These are phyloP conservation scores for Psittacula cyanocephala DNA, from an alignment of 2,113 vertebrate species.

Conservation along the genomic window DNA sequence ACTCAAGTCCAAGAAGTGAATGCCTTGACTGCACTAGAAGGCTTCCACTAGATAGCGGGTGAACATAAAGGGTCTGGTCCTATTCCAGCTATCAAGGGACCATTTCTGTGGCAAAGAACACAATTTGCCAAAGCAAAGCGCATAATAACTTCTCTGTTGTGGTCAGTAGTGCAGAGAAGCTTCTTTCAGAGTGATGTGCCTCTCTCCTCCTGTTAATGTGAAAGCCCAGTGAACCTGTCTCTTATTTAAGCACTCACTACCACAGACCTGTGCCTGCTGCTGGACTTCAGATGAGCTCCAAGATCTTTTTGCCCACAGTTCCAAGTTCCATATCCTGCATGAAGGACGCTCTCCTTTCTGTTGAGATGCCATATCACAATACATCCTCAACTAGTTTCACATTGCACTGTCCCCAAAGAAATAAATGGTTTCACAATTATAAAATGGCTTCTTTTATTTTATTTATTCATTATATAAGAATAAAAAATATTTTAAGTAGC, in stretches of 20 bases:
- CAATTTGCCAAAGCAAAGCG: not conserved
- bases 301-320: not conserved
- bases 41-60: not conserved
- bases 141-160: not conserved
- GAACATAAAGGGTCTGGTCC: not conserved
- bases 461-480: not conserved
- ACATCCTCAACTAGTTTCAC: not conserved
- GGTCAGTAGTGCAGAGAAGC: not conserved
- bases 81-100: not conserved
- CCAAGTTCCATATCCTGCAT: not conserved
- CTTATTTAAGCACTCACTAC: not conserved
- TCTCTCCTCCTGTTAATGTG: not conserved
- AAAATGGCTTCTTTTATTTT: not conserved
- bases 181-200: not conserved
- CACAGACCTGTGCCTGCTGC: not conserved
- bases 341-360: not conserved
- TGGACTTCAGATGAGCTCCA: not conserved
- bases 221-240: not conserved
- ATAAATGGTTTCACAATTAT: not conserved
- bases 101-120: not conserved
- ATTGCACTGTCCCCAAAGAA: not conserved
- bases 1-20: not conserved
- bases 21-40: not conserved
- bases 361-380: not conserved
- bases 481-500: not conserved